Evolutionary conservation across 2,113 vertebrate species (phyloP).

Genomic region (Triplophysa tibetana): DNA sequence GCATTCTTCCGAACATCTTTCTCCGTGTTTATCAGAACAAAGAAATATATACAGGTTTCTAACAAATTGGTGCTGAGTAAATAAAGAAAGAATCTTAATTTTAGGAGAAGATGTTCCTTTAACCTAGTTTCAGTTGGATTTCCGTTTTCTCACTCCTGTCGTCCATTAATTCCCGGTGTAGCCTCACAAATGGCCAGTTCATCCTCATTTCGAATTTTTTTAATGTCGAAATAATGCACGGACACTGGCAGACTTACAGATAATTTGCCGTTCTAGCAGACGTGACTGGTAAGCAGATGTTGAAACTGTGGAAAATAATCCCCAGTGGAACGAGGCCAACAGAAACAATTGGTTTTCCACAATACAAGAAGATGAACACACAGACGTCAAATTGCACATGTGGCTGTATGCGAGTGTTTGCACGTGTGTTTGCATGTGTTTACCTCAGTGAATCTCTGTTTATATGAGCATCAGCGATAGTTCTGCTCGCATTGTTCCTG

Average conservation of each 20-base stretch:
- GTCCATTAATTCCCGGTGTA: background rate
- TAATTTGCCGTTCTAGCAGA: constrained; percentile 63
- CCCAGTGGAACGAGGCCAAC: constrained; percentile 56
- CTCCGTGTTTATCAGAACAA: too few relatives aligned
- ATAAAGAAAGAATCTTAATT: too few relatives aligned
- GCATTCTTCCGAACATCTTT: too few relatives aligned
- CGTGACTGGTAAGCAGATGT: constrained; percentile 68
- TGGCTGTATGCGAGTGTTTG: constrained; percentile 40
- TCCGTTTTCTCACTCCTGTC: background rate
- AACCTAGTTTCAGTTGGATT: background rate
- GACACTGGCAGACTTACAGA: constrained; percentile 60
- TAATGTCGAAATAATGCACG: constrained; percentile 53
- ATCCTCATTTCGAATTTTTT: constrained; percentile 16
- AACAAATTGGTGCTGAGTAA: too few relatives aligned
- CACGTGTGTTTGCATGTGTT: constrained; percentile 37
- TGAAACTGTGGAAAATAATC: constrained; percentile 60
- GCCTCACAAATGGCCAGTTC: background rate
- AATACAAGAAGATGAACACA: constrained; percentile 54
- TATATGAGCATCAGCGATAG: constrained; percentile 21
- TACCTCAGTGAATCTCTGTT: constrained; percentile 35
- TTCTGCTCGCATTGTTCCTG: constrained; percentile 13
- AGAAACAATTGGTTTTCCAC: constrained; percentile 60
- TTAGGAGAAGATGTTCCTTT: too few relatives aligned
- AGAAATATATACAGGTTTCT: too few relatives aligned
- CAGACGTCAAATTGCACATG: constrained; percentile 48